Percentiles rank a stretch among this genome's conserved stretches.
Evolutionary conservation across 1,140 invertebrate genomes (phyloP).

Genomic region (Trialeurodes vaporariorum): DNA sequence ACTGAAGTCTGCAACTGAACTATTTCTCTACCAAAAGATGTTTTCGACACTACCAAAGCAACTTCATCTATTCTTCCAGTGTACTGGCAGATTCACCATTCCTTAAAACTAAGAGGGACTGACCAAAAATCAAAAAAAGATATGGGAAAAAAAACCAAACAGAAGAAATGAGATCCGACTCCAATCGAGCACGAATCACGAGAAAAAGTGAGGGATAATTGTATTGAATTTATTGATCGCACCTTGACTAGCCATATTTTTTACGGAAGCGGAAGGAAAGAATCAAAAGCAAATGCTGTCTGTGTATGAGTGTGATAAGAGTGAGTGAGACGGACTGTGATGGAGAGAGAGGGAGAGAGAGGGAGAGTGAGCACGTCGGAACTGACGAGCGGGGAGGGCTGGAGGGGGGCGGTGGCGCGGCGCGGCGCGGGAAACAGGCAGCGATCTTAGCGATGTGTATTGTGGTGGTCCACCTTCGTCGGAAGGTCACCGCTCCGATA

Average conservation of each 20-base stretch:
- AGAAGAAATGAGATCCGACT: not conserved
- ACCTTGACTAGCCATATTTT: not conserved
- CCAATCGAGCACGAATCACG: not conserved
- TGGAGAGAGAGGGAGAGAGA: too few relatives aligned
- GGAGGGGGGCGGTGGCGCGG: not conserved
- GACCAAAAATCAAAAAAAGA: too few relatives aligned
- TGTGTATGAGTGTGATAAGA: too few relatives aligned
- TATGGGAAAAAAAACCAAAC: constrained; percentile 6
- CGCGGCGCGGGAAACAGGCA: not conserved
- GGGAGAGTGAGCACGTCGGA: too few relatives aligned
- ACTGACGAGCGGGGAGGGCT: too few relatives aligned
- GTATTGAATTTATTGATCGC: not conserved
- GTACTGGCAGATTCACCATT: too few relatives aligned
- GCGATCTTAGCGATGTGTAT: not conserved
- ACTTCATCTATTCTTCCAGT: too few relatives aligned
- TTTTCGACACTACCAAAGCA: too few relatives aligned
- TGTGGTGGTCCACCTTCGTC: not conserved
- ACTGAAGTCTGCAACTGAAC: too few relatives aligned
- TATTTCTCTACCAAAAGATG: too few relatives aligned
- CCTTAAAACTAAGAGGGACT: too few relatives aligned
- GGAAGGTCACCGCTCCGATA: not conserved
- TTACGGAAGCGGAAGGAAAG: not conserved
- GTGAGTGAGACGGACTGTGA: too few relatives aligned
- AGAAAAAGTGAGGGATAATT: not conserved
- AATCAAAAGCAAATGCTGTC: not conserved